Percentiles rank a stretch among this genome's conserved stretches.
phyloP scores from a whole-genome alignment of 2,888 invertebrate genomes.

The Sesia bembeciformis region DNA sequence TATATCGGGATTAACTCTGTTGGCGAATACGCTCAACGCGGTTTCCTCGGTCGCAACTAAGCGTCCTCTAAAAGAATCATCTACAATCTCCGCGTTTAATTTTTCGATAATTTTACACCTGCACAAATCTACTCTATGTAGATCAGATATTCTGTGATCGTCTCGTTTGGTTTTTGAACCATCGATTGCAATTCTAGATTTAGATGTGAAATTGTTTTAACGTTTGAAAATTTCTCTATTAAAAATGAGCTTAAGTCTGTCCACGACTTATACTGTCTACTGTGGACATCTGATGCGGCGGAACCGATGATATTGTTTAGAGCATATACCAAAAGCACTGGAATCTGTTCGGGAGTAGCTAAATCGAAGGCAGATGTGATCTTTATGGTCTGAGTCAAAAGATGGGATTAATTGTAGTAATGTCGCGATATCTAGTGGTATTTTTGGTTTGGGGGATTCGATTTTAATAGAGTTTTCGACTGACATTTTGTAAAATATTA shows the following conservation, averaged over 20 bases:
- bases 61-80: constrained; percentile 10
- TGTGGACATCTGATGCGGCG: background rate
- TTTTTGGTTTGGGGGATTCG: fast-evolving
- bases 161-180: constrained; percentile 5
- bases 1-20: constrained; percentile 16
- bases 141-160: constrained; percentile 2
- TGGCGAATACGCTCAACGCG: constrained; percentile 17
- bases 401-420: background rate
- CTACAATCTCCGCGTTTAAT: constrained; percentile 10
- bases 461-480: too few relatives aligned
- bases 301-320: constrained; percentile 1
- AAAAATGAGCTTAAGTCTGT: background rate
- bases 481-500: too few relatives aligned
- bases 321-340: background rate
- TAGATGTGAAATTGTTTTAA: constrained; percentile 4
- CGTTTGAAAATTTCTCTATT: constrained; percentile 3
- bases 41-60: constrained; percentile 13
- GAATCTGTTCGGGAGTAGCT: background rate
- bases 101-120: constrained; percentile 20
- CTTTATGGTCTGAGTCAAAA: background rate
- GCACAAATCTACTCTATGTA: constrained; percentile 1
- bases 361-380: constrained; percentile 1
- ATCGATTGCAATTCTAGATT: constrained; percentile 2
- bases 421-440: background rate
- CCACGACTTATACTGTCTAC: background rate